Evolutionary conservation across 2,888 invertebrate species (phyloP).

Genomic region (Romanomermis culicivorax): DNA sequence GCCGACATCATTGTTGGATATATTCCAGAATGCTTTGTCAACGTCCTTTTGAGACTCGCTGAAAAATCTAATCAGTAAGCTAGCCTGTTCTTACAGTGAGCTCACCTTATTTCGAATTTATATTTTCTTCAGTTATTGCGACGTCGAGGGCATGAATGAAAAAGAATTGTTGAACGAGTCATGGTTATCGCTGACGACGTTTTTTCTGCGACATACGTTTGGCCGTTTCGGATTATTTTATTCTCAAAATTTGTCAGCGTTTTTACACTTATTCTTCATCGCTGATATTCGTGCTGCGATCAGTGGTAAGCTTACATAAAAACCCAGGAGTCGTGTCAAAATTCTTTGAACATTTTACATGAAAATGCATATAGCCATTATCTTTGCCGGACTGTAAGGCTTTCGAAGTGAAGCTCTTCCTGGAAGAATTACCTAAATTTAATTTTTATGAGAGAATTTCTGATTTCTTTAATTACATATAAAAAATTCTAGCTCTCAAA

Average conservation of each 20-base stretch:
- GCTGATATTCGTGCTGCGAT: conserved; percentile 1
- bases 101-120: too few species aligned
- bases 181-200: conserved; percentile 7
- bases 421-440: too few species aligned
- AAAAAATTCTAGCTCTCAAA: too few species aligned
- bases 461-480: too few species aligned
- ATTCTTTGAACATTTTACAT: too few species aligned
- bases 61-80: not conserved
- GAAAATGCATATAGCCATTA: too few species aligned
- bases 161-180: conserved; percentile 5
- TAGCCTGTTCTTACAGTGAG: too few species aligned
- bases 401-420: too few species aligned
- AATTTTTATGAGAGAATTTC: too few species aligned
- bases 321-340: too few species aligned
- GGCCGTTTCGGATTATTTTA: conserved; percentile 3
- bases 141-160: conserved; percentile 6
- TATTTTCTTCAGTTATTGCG: not conserved
- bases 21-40: conserved; percentile 19
- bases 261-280: conserved; percentile 7
- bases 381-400: too few species aligned
- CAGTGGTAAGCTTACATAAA: too few species aligned
- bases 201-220: conserved; percentile 6
- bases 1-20: conserved; percentile 21
- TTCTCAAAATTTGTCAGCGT: conserved; percentile 7
- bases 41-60: conserved; percentile 13